Conservation (phyloP, 2,797 vertebrate genomes). For the Danio jaintianensis region DNA sequence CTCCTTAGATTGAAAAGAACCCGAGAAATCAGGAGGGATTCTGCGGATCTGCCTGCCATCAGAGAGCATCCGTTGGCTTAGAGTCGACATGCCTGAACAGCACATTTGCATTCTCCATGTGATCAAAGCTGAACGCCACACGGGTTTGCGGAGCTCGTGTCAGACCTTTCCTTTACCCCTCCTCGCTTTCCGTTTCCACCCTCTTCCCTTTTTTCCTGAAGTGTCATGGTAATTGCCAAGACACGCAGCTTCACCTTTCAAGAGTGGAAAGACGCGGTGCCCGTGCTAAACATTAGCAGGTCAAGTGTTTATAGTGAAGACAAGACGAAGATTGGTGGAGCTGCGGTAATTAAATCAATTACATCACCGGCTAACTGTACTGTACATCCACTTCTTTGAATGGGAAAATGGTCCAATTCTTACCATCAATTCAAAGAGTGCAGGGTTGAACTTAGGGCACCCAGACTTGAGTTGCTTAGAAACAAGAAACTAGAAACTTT, state of each 20-base stretch:
- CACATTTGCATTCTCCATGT: constrained; percentile 53
- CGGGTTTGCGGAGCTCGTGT: constrained; percentile 38
- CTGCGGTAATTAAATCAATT: constrained; percentile 50
- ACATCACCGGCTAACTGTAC: constrained; percentile 22
- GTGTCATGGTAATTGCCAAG: constrained; percentile 41
- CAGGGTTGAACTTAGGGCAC: not conserved
- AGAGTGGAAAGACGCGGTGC: constrained; percentile 25
- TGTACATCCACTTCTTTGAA: constrained; percentile 5
- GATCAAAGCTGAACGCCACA: constrained; percentile 57
- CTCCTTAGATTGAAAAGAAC: not conserved
- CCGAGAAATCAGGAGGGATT: constrained; percentile 21
- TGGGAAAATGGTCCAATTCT: constrained; percentile 18
- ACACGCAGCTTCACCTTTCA: not conserved
- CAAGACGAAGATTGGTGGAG: constrained; percentile 31
- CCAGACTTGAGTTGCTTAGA: constrained; percentile 33
- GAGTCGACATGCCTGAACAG: constrained; percentile 40
- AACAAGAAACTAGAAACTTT: constrained; percentile 13
- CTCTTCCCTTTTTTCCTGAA: constrained; percentile 29
- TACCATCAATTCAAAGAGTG: constrained; percentile 10
- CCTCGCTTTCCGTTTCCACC: constrained; percentile 5
- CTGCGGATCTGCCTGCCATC: constrained; percentile 24
- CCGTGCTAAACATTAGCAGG: constrained; percentile 21
- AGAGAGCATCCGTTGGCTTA: constrained; percentile 31
- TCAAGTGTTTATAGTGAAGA: constrained; percentile 39
- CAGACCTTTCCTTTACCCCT: constrained; percentile 55